Evolutionary conservation across 2,113 vertebrate species (phyloP), one percentile per base, ranked within the genome.

Genomic region (Cyanoramphus novaezelandiae): DNA sequence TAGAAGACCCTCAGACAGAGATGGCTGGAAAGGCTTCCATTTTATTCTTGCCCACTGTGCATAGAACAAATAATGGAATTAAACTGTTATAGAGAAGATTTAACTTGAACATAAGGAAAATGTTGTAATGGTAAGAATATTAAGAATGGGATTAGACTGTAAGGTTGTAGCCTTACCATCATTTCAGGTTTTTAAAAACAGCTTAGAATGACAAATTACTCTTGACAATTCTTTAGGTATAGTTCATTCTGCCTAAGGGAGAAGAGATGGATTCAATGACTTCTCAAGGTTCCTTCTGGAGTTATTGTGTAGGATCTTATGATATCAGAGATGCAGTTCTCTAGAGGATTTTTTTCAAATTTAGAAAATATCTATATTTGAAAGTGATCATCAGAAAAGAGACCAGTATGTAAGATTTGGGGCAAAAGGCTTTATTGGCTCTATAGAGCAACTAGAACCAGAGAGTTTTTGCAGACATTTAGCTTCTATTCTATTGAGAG

Each of bases 181-280:
- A 82, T 76, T 60, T 90, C 77, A 76, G 21, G 19, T 27, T 92
- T 93, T 83, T 59, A 67, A 85, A 64, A 92, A 70, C 41, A 90
- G 33, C 41, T 92, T 70, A 57, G 76, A 81, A 88, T 93, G 90
- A 93, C 60, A 86, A 95, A 95, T 92, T 62, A 53, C 29, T 93
- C 90, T 77, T 94, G 88, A 92, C 86, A 95, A 53, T 77, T 88
- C 71, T 86, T 80, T 88, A 86, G 94, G 88, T 94, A 49, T 63
- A 62, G 68, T 27, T 94, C 46, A 37, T 74, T 82, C 63, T 80
- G 82, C 92, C 90, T 77, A 39, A 64, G 78, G 88, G 53, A 59
- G 24, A 55, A 87, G 90, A 88, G 24, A 65, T 8, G 49, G 21
- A 23, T 13, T 94, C 86, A 88, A 13, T 74, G 65, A 86, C 52